Evolutionary conservation across 2,888 invertebrate species (phyloP).

Genomic region (Lacanobia wlatinum): DNA sequence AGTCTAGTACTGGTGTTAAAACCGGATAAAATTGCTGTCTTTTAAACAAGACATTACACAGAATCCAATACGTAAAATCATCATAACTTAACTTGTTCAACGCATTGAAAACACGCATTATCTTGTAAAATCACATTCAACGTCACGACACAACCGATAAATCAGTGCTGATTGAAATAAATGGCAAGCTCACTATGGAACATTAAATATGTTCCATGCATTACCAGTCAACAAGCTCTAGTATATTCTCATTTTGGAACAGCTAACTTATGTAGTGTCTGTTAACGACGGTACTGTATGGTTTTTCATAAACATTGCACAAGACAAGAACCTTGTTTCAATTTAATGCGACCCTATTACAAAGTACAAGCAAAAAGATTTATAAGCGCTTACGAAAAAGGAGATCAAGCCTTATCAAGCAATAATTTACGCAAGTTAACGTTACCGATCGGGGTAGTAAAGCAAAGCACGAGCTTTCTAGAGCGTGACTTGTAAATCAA

Average conservation of each 20-base stretch:
- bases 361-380: slow-evolving; percentile 55
- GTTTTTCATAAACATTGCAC: slow-evolving; percentile 55
- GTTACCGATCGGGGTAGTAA: slow-evolving; percentile 71
- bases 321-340: slow-evolving; percentile 55
- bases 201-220: slow-evolving; percentile 68
- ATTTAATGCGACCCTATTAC: slow-evolving; percentile 63
- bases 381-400: slow-evolving; percentile 61
- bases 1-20: no score
- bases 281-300: slow-evolving; percentile 37
- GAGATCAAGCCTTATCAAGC: slow-evolving; percentile 57
- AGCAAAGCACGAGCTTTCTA: slow-evolving; percentile 78
- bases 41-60: slow-evolving; percentile 34
- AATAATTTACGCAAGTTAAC: slow-evolving; percentile 68
- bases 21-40: neutral
- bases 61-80: slow-evolving; percentile 38
- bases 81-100: slow-evolving; percentile 58
- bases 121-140: slow-evolving; percentile 75
- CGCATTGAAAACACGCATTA: slow-evolving; percentile 65
- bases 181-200: slow-evolving; percentile 73
- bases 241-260: slow-evolving; percentile 60
- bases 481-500: slow-evolving; percentile 83
- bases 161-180: slow-evolving; percentile 77
- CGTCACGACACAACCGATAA: slow-evolving; percentile 71
- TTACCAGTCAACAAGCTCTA: slow-evolving; percentile 54
- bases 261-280: slow-evolving; percentile 49